These are phyloP conservation scores for Melanogrammus aeglefinus DNA, from an alignment of 2,797 vertebrate genomes.

Conservation along the genomic window DNA sequence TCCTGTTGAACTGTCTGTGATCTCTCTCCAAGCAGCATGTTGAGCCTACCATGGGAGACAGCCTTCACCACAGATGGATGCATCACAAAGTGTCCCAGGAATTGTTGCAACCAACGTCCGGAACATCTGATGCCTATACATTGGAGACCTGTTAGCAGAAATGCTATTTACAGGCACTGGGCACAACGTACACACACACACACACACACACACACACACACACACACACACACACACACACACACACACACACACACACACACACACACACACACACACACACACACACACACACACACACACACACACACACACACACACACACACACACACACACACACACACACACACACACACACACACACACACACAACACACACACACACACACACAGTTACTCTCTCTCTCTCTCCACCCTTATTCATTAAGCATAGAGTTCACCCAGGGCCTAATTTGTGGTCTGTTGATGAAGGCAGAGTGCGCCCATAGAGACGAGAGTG, in stretches of 20 bases:
- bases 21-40: not conserved
- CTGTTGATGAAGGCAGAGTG: conserved; percentile 17
- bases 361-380: not conserved
- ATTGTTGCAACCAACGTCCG: conserved; percentile 13
- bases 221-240: not conserved
- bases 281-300: not conserved
- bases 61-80: not conserved
- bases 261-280: conserved; percentile 3
- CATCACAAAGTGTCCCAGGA: not conserved
- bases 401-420: conserved; percentile 16
- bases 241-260: not conserved
- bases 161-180: conserved; percentile 36
- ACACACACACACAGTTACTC: not conserved
- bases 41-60: too few species aligned
- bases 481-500: conserved; percentile 24
- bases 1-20: conserved; percentile 12
- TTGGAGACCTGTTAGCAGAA: conserved; percentile 10
- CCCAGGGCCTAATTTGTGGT: conserved; percentile 22
- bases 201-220: not conserved
- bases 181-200: not conserved
- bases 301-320: not conserved
- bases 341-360: conserved; percentile 3
- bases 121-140: conserved; percentile 26
- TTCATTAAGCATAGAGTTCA: conserved; percentile 29
- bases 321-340: not conserved